These are phyloP conservation scores for Patiria miniata DNA, from an alignment of 35 echinoderm and acorn worm genomes.

Conservation along the genomic window DNA sequence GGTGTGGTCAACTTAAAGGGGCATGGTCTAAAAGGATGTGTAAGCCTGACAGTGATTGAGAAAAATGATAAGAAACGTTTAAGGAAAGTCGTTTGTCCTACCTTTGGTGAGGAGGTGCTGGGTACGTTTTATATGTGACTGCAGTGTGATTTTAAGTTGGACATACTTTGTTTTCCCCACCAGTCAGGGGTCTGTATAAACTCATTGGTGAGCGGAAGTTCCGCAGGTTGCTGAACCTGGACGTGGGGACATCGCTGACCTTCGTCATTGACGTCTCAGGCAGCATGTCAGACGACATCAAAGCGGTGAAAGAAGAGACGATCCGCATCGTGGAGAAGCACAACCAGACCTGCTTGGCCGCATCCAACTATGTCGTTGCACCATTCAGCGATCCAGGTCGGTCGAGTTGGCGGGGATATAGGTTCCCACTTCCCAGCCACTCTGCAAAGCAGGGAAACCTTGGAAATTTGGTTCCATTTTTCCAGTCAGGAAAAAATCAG, in stretches of 20 bases:
- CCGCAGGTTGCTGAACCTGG: slow-evolving; percentile 27
- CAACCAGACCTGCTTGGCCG: not conserved
- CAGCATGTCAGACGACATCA: slow-evolving; percentile 31
- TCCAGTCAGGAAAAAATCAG: not conserved
- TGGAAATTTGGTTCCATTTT: not conserved
- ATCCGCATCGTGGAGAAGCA: slow-evolving; percentile 3
- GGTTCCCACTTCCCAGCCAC: no score
- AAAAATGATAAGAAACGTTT: no score
- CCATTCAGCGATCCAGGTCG: slow-evolving; percentile 42
- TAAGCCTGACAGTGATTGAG: no score
- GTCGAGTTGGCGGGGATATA: no score
- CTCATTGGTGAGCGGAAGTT: slow-evolving; percentile 1
- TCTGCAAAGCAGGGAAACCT: not conserved
- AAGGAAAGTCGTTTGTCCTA: no score
- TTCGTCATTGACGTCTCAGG: slow-evolving; percentile 23
- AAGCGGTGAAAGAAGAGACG: slow-evolving; percentile 25
- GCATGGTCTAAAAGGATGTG: no score
- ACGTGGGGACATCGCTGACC: not conserved
- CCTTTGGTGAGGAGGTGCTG: no score
- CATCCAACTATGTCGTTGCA: slow-evolving; percentile 38
- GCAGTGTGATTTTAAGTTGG: no score
- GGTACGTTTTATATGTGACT: no score
- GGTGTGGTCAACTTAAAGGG: no score
- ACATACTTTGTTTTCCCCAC: not conserved
- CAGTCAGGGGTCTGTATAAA: not conserved